A percentile compares a stretch with the other conserved stretches of the same genome.
Evolutionary conservation across 2,113 vertebrate genomes (phyloP).

Genomic region (Crocuta crocuta): DNA sequence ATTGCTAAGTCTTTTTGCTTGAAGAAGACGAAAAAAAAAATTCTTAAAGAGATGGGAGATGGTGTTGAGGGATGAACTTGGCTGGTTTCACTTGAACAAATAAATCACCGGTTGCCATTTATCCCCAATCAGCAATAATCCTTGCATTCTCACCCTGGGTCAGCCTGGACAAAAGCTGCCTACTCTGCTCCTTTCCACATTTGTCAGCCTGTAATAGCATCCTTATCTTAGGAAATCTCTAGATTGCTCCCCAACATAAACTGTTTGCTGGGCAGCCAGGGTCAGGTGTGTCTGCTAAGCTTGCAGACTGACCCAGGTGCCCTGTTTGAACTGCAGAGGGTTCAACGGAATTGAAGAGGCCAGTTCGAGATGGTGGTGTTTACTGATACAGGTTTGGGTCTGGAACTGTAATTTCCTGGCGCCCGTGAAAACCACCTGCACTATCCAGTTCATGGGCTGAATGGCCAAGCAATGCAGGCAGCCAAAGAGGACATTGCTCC

Average conservation of each 20-base stretch:
- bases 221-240: constrained; percentile 82
- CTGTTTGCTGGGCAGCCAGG: constrained; percentile 73
- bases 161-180: constrained; percentile 77
- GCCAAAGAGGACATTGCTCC: background rate
- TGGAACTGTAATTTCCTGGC: background rate
- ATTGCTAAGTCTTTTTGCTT: constrained; percentile 59
- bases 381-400: constrained; percentile 54
- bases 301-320: constrained; percentile 52
- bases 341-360: constrained; percentile 51
- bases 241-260: constrained; percentile 79
- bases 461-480: background rate
- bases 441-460: background rate
- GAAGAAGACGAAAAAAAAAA: constrained; percentile 12
- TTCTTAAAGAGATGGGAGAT: constrained; percentile 66
- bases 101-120: constrained; percentile 80
- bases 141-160: constrained; percentile 77
- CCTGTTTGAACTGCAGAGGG: constrained; percentile 73
- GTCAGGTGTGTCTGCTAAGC: constrained; percentile 72
- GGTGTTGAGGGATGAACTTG: constrained; percentile 77
- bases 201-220: constrained; percentile 83
- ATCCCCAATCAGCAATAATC: constrained; percentile 83
- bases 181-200: constrained; percentile 70
- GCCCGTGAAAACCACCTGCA: background rate
- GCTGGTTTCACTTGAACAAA: constrained; percentile 82
- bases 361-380: background rate